Evolutionary conservation across 2,113 vertebrate genomes (phyloP).

Genomic region (Acanthisitta chloris): DNA sequence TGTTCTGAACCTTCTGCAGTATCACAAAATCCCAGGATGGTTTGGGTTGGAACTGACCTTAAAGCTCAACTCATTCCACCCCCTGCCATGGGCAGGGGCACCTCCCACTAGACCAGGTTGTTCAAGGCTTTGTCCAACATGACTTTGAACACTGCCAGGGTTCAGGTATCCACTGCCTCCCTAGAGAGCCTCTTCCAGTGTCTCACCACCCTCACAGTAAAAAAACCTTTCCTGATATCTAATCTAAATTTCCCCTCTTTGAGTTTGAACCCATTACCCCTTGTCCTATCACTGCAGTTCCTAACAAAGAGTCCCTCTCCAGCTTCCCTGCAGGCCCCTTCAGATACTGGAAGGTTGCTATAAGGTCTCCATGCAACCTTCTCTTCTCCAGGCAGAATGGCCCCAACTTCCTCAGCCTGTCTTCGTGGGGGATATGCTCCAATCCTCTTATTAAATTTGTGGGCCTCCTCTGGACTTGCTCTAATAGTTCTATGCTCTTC

Average conservation of each 20-base stretch:
- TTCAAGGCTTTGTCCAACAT: not conserved
- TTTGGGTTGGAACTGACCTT: not conserved
- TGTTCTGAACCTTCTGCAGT: not conserved
- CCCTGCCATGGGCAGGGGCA: not conserved
- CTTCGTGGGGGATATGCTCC: no score
- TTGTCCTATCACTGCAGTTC: no score
- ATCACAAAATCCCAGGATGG: not conserved
- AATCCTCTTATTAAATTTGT: no score
- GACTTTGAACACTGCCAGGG: not conserved
- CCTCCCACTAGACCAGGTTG: fast-evolving
- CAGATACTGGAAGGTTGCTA: no score
- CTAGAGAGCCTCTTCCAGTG: not conserved
- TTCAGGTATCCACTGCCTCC: not conserved
- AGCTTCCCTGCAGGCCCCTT: no score
- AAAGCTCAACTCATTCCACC: not conserved
- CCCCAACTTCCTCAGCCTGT: no score
- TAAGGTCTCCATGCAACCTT: no score
- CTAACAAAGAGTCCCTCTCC: no score
- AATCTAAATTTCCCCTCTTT: not conserved
- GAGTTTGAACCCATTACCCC: not conserved
- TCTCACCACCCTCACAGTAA: not conserved
- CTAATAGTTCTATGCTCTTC: no score
- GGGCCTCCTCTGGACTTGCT: no score
- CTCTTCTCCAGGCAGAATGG: no score
- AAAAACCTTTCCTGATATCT: fast-evolving